Conservation (phyloP, 1,140 invertebrate genomes). For the Neodiprion lecontei region DNA sequence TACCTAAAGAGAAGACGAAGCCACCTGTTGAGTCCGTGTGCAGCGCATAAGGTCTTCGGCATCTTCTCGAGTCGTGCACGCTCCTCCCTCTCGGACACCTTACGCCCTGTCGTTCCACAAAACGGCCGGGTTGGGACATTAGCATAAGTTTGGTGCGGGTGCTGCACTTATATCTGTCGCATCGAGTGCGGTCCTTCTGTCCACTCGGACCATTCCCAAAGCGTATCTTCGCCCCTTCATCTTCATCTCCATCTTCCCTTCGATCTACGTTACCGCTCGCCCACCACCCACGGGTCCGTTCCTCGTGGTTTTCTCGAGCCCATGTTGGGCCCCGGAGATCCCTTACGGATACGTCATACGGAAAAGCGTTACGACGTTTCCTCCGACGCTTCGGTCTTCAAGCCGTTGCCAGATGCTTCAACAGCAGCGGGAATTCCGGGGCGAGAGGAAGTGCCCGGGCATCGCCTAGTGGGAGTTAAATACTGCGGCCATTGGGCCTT, state of each 20-base stretch:
- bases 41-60: background rate
- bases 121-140: background rate
- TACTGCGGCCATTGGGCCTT: too few species aligned
- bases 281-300: background rate
- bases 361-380: too few species aligned
- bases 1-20: background rate
- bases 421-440: too few species aligned
- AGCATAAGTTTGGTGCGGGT: background rate
- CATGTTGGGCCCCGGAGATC: background rate
- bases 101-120: background rate
- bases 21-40: background rate
- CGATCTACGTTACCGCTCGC: background rate
- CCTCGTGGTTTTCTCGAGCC: background rate
- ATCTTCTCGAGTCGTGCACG: background rate
- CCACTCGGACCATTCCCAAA: background rate
- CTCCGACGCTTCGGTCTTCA: too few species aligned
- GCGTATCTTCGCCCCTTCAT: background rate
- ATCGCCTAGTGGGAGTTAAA: too few species aligned
- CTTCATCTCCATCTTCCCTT: background rate
- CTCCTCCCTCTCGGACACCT: too few species aligned
- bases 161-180: conserved; percentile 1
- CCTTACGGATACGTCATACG: background rate
- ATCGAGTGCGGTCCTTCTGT: background rate
- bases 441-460: too few species aligned
- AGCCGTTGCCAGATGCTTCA: too few species aligned